These are phyloP conservation scores for Drosophila erecta DNA, from an alignment of 1,140 invertebrate species.

Conservation along the genomic window DNA sequence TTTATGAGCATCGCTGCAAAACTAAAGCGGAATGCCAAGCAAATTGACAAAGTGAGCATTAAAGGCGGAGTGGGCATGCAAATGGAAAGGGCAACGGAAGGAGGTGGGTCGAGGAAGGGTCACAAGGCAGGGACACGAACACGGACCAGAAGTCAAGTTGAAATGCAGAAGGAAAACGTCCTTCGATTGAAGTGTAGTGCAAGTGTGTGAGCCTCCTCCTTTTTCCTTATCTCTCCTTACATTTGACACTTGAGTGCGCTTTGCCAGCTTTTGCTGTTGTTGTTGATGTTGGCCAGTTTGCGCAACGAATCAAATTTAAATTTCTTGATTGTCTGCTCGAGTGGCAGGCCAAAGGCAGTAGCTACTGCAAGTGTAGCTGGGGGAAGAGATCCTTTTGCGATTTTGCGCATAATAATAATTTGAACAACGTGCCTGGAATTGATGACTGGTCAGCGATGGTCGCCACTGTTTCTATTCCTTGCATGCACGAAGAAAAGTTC, in stretches of 20 bases:
- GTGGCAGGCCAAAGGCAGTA: slow-evolving; percentile 68
- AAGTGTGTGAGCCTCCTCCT: slow-evolving; percentile 43
- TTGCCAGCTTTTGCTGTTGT: slow-evolving; percentile 41
- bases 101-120: no score
- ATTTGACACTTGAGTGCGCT: slow-evolving; percentile 79
- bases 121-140: slow-evolving; percentile 20
- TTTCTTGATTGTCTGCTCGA: slow-evolving; percentile 82
- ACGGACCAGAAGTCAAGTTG: slow-evolving; percentile 43
- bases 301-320: slow-evolving; percentile 82
- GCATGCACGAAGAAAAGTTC: neutral
- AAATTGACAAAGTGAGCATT: slow-evolving; percentile 65
- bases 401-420: slow-evolving; percentile 84
- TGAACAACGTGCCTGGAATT: slow-evolving; percentile 78
- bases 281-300: slow-evolving; percentile 69
- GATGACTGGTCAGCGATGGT: slow-evolving; percentile 67
- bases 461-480: slow-evolving; percentile 41
- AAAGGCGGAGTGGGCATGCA: slow-evolving; percentile 15
- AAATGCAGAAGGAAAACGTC: slow-evolving; percentile 47
- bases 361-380: slow-evolving; percentile 19
- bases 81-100: slow-evolving; percentile 7
- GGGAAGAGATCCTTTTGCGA: slow-evolving; percentile 77
- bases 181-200: slow-evolving; percentile 61
- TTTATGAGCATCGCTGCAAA: slow-evolving; percentile 72
- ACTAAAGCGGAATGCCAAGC: slow-evolving; percentile 69
- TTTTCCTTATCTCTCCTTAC: slow-evolving; percentile 49